Conservation (phyloP, 2,113 vertebrate genomes). For the Chlamydotis undulata region DNA sequence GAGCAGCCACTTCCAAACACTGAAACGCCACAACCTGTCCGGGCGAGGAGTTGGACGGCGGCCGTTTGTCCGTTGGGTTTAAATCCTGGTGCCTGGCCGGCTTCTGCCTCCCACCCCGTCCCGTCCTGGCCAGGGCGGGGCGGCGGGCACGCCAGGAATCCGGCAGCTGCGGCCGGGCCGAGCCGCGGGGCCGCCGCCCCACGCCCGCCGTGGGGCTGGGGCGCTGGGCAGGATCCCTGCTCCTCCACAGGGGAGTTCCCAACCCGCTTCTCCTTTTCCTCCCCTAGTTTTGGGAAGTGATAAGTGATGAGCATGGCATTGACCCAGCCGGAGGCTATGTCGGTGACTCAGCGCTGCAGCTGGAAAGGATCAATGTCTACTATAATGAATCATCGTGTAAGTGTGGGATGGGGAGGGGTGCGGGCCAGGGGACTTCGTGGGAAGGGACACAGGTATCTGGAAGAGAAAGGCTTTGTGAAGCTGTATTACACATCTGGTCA, state of each 20-base stretch:
- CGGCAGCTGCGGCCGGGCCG: conserved; percentile 24
- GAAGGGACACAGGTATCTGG: background rate
- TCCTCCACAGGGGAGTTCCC: background rate
- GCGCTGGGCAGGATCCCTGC: background rate
- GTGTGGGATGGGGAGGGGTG: conserved; percentile 41
- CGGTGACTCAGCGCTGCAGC: conserved; percentile 88
- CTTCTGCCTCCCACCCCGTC: background rate
- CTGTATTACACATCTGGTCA: background rate
- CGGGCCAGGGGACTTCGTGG: background rate
- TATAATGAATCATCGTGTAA: conserved; percentile 94
- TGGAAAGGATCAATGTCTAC: conserved; percentile 93
- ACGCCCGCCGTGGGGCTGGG: background rate
- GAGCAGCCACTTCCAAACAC: background rate
- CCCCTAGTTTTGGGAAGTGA: conserved; percentile 91
- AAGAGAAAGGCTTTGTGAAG: background rate
- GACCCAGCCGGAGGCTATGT: conserved; percentile 88
- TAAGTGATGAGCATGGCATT: conserved; percentile 93
- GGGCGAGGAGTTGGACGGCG: background rate
- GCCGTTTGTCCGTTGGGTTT: background rate
- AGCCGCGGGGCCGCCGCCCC: background rate
- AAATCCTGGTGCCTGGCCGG: background rate
- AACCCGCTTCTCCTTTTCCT: background rate
- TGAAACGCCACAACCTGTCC: background rate
- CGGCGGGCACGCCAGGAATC: conserved; percentile 33
- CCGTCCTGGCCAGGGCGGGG: background rate